Percentiles rank a stretch among this genome's conserved stretches.
phyloP scores from a whole-genome alignment of 2,888 invertebrate genomes.

The Uloborus plumipes region DNA sequence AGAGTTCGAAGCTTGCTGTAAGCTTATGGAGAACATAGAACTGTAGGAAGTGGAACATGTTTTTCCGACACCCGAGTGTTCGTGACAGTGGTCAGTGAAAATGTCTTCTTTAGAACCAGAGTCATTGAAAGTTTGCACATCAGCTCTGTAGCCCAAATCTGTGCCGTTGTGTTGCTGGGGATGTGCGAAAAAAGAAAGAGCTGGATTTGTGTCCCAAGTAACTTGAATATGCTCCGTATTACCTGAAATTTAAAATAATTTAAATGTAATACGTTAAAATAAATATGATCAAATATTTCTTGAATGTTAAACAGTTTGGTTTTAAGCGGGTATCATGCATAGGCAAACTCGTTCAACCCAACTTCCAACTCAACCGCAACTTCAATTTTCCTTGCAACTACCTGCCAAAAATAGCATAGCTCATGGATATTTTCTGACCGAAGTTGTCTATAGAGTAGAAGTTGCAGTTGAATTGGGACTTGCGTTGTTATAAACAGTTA shows the following conservation, averaged over 20 bases:
- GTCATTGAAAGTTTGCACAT: constrained; percentile 8
- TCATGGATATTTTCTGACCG: no score
- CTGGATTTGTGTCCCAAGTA: constrained; percentile 25
- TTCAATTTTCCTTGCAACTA: no score
- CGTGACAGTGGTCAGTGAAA: constrained; percentile 5
- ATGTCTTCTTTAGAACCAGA: constrained; percentile 28
- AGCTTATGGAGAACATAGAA: constrained; percentile 13
- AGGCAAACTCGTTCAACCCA: no score
- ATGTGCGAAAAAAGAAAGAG: constrained; percentile 34
- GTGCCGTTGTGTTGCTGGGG: constrained; percentile 20
- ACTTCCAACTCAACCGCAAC: no score
- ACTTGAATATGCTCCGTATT: constrained; percentile 18
- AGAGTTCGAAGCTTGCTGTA: constrained; percentile 8
- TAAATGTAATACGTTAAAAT: no score
- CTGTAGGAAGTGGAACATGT: constrained; percentile 14
- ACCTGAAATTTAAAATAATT: not conserved
- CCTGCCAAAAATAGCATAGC: no score
- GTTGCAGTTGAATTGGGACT: no score
- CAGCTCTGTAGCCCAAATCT: constrained; percentile 33
- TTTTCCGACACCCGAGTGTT: constrained; percentile 10
- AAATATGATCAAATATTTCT: no score
- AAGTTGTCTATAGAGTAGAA: no score
- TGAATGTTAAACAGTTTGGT: no score
- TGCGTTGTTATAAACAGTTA: no score
- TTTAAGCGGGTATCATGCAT: no score